Evolutionary conservation across 2,888 invertebrate genomes (phyloP), one percentile per base, ranked within the genome.

Genomic region (Leptura quadrifasciata): DNA sequence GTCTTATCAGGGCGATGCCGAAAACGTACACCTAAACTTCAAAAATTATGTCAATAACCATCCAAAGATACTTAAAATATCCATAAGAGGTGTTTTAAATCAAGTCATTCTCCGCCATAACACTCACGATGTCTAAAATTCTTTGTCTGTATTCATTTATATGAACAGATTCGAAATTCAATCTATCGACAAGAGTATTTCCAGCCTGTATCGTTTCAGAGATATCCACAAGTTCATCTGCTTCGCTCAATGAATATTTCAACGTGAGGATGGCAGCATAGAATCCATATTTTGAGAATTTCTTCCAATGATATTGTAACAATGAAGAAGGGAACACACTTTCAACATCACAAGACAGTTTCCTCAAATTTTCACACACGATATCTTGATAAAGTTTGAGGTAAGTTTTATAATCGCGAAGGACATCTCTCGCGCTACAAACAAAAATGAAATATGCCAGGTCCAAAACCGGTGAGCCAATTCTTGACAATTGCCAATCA

Each of bases 401-500:
- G 61, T 83, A 86, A 21, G 75, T 71, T 21, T 79, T 76, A 39
- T 81, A 79, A 31, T 84, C 77, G 24, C 80, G 65, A 4, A 86
- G 71, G 35, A 82, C 65, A 1, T 78, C 63, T 60, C 83, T 80
- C 0, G 76, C 77, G 63, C 80, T 77, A 70, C 80, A 78, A 12
- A 78, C 75, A 57, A 81, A 83, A 39, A 86, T 79, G 58, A 85
- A 85, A 47, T 83, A 85, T 5, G 80, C 74, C 6, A 86, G 21
- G 73, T 86, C 86, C 15, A 79, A 55, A 10, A 83, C 80, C 2
- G 85, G 86, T 17, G 79, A 64, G 21, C 74, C 78, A 4, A 81
- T 5, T 55, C 47, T 72, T 24, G 83, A 78, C 31, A 84, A 20
- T 77, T 86, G 86, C 82, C 84, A 86, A 64, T 86, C 86, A 20